Conservation (phyloP, 2,888 invertebrate genomes). For the Melanchra persicariae region DNA sequence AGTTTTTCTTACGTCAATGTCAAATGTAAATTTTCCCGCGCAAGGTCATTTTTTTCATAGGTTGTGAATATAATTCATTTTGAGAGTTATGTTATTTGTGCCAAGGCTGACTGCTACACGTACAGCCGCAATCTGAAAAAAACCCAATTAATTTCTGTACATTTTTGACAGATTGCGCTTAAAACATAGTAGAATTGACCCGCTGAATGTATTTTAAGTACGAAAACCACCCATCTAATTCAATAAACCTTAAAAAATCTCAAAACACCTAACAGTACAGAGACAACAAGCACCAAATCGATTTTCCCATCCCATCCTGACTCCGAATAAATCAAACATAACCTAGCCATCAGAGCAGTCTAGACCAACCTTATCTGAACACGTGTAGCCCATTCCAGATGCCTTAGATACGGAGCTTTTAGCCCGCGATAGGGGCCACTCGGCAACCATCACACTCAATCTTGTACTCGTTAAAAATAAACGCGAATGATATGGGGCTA, state of each 20-base stretch:
- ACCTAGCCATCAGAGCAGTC: slow-evolving; percentile 49
- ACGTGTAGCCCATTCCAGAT: slow-evolving; percentile 70
- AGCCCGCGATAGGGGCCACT: slow-evolving; percentile 62
- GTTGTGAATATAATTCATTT: no score
- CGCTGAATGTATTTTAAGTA: not conserved
- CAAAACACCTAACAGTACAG: not conserved
- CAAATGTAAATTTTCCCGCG: no score
- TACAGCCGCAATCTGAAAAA: no score
- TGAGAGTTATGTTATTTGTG: no score
- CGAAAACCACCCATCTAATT: not conserved
- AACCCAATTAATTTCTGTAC: no score
- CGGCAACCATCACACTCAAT: slow-evolving; percentile 58
- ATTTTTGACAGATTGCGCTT: no score
- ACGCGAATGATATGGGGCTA: slow-evolving; percentile 39
- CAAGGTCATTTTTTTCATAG: no score
- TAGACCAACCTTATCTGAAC: slow-evolving; percentile 67
- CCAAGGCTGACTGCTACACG: no score
- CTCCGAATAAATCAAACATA: slow-evolving; percentile 47
- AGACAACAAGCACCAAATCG: slow-evolving; percentile 23
- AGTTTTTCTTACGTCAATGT: no score
- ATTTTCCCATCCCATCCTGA: slow-evolving; percentile 17
- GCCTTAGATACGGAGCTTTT: slow-evolving; percentile 69
- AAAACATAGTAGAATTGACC: no score
- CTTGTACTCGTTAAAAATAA: slow-evolving; percentile 63
- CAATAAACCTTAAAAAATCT: not conserved